Base-by-base conservation (phyloP, 2,113 vertebrate species). In the Bambusicola thoracicus region DNA sequence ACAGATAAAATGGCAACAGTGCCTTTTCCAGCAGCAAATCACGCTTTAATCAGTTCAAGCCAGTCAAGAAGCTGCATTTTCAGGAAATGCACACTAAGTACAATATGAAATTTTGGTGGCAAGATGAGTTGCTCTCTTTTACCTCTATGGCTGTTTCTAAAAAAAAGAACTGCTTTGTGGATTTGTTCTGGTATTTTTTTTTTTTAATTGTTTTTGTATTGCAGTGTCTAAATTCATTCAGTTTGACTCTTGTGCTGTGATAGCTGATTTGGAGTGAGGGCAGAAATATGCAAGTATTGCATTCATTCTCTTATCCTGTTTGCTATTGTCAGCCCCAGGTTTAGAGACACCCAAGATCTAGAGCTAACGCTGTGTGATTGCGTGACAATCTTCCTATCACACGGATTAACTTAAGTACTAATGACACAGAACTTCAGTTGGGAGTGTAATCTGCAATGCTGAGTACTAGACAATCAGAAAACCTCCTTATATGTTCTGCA, bases 141-240 rank as follows among this genome's bases (percentile, higher is more conserved):
- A 61, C 15, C 10, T 59, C 65, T 78, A 5, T 2, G 22, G 24
- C 29, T 68, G 32, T 67, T 82, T 79, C 56, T 51, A 84, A 89
- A 22, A 25, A 55, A 67, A 92, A 84, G 5, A 84, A 16, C 20
- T 58, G 12, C 49, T 79, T 21, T 41, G 24, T 14, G 4, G 13
- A 8, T 53, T 63, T 8, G 11, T 3, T 0, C 32, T n/a, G 30
- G n/a, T 32, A 43, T 63, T 51, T 8, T 13, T 2, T 0, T 34
- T n/a, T n/a, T n/a, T 36, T 43, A 32, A 27, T 61, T 63, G 41
- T 68, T 63, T 48, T 34, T 29, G 24, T 25, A 21, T 85, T 82
- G 19, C 15, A 46, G 18, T 63, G 15, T 22, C 53, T 58, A 34
- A 55, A 80, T 66, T 61, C 22, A 34, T 56, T 65, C 11, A 67